These are phyloP conservation scores for Acanthis flammea DNA, from an alignment of 2,797 vertebrate genomes.

Conservation along the genomic window DNA sequence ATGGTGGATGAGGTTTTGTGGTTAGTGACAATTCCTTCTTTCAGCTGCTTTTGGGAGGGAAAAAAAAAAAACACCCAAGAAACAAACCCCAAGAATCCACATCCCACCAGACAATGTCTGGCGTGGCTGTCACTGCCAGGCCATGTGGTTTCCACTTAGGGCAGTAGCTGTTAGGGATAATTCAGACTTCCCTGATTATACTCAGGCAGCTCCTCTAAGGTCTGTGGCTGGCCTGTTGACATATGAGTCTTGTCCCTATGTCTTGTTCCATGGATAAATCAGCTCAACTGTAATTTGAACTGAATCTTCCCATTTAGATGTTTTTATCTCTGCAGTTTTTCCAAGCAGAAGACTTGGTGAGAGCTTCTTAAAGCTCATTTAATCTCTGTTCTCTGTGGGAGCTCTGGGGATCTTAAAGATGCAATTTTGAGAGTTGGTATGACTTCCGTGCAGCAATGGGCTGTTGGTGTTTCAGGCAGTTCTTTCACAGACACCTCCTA, in stretches of 20 bases:
- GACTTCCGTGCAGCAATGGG: neutral
- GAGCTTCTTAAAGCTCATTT: neutral
- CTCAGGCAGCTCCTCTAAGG: neutral
- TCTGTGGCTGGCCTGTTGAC: neutral
- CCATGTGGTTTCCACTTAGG: neutral
- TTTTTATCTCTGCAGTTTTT: neutral
- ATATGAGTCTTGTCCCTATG: neutral
- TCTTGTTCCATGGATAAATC: neutral
- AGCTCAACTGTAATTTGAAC: neutral
- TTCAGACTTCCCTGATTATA: neutral
- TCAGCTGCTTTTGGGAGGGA: neutral
- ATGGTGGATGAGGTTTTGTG: neutral
- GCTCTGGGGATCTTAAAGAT: neutral
- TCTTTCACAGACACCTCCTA: neutral
- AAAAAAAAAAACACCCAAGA: neutral
- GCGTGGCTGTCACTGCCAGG: neutral
- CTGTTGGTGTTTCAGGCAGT: neutral
- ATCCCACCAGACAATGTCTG: neutral
- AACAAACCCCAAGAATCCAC: neutral
- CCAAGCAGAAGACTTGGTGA: neutral
- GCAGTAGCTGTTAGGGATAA: neutral
- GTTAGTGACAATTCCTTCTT: neutral
- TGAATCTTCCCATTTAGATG: neutral
- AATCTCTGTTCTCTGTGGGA: neutral
- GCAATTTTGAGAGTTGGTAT: neutral